Conservation (phyloP, 1,140 invertebrate species). For the Onthophagus taurus region DNA sequence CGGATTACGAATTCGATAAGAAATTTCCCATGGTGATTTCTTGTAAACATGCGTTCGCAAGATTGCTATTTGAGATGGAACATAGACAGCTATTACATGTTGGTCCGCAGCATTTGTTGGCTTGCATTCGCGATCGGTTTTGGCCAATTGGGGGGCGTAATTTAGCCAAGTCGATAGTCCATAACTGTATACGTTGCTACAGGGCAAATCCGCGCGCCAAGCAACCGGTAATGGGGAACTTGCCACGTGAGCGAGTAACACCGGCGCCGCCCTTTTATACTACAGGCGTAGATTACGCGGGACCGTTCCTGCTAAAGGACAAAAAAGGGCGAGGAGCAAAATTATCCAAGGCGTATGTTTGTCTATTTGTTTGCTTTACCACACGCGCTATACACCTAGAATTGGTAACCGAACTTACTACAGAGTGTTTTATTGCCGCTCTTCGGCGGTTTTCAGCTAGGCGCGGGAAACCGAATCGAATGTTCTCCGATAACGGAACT, state of each 20-base stretch:
- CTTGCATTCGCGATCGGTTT: background rate
- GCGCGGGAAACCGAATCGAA: background rate
- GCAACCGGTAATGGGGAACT: background rate
- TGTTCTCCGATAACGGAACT: slow-evolving; percentile 2
- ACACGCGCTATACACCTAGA: slow-evolving; percentile 4
- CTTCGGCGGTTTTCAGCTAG: slow-evolving; percentile 1
- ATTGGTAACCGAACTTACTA: slow-evolving; percentile 1
- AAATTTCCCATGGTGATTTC: background rate
- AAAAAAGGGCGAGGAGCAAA: background rate
- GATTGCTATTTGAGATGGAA: background rate
- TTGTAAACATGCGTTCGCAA: background rate
- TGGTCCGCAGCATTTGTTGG: background rate
- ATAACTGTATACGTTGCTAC: slow-evolving; percentile 1
- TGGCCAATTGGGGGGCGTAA: background rate
- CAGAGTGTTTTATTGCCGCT: slow-evolving; percentile 1
- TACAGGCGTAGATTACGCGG: slow-evolving; percentile 2
- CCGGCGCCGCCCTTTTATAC: background rate
- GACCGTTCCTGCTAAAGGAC: background rate
- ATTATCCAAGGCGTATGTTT: background rate
- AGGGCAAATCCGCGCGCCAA: background rate
- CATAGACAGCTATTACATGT: background rate
- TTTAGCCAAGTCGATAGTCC: background rate
- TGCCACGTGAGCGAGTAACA: background rate
- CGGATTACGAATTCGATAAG: background rate
- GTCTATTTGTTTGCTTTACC: background rate